Base-by-base conservation (phyloP, 2,797 vertebrate species). In the Myripristis murdjan region DNA sequence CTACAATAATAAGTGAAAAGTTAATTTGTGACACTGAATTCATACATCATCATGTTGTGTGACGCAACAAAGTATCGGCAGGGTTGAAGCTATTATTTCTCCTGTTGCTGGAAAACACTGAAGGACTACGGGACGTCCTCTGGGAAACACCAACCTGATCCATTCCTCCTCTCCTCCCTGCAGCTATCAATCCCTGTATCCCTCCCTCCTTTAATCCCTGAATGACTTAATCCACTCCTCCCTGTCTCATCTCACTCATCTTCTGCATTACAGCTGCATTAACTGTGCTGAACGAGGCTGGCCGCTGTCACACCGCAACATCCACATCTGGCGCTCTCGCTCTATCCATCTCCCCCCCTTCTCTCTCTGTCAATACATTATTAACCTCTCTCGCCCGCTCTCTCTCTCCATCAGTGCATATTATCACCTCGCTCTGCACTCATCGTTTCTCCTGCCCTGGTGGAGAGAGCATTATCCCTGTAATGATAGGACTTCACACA, bases 241-340 rank as follows among this genome's bases (percentile, higher is more conserved):
- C 68, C 55, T 65, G 66, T 68, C 71, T 51, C 74, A 76, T 82
- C 28, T 3, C 4, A 14, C 39, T 37, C 14, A 9, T 16, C 10
- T 14, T 39, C 39, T 1, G 60, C 75, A 76, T 81, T 76, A 83
- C 71, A 72, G 75, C 68, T 77, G 71, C 68, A 81, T 86, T 80
- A 86, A 70, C 61, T 69, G 83, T 69, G 71, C 62, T 60, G 71
- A 72, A 69, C 56, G 56, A 39, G 64, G 64, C 16, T 61, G 64
- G 26, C 7, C 24, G 53, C 33, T 64, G 41, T 48, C 65, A 55
- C 31, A 47, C 54, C 56, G n/a, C 60, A 3, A n/a, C 0, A 16
- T 16, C 64, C 47, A 41, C 26, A 54, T 15, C 66, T 33, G 53
- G 46, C 28, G 1, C 64, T n/a, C 58, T 33, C 35, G 61, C 28